Evolutionary conservation across 2,113 vertebrate genomes (phyloP), one percentile per base, ranked within the genome.

Genomic region (Xiphorhynchus elegans): DNA sequence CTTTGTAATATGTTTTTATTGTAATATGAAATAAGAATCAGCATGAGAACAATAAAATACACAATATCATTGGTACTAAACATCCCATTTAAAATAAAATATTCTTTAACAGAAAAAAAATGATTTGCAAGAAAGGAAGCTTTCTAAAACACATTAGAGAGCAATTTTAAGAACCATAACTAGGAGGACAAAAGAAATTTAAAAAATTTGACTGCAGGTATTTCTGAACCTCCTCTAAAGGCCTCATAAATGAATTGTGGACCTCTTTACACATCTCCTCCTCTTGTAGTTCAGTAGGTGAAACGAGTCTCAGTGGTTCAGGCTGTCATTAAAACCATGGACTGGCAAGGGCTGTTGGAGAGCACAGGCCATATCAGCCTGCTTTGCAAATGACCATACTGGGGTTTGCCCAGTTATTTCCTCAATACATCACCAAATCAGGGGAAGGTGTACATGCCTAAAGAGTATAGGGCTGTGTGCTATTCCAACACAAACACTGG

Each of bases 301-400:
- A 49, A 55, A 46, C 0, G 2, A 62, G 26, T 19, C 60, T 42
- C 74, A 9, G 87, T 6, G 59, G 62, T 70, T 50, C 58, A n/a
- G 58, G 25, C 46, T 42, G 33, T 5, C 33, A 11, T 3, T 37
- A 44, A 64, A 59, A 3, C 17, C 33, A 6, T 0, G 47, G 19
- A 10, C 33, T 55, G 66, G 37, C 13, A 47, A 15, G 46, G 63
- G 59, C 59, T 55, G 26, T 24, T 16, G 47, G 35, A 35, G 50
- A n/a, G 21, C 58, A 10, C 0, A 0, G 37, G n/a, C 53, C 28
- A 5, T 1, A 15, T 0, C 39, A 46, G 29, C 24, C 73, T 7
- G 47, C 26, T 50, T 12, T 17, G 46, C 4, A 10, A 40, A 24
- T 9, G 4, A 9, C 9, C 1, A 3, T 6, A 11, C 50, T 13